Evolutionary conservation across 92 coral and sea anemone species (phyloP).

Genomic region (Phenganax stokvisi): DNA sequence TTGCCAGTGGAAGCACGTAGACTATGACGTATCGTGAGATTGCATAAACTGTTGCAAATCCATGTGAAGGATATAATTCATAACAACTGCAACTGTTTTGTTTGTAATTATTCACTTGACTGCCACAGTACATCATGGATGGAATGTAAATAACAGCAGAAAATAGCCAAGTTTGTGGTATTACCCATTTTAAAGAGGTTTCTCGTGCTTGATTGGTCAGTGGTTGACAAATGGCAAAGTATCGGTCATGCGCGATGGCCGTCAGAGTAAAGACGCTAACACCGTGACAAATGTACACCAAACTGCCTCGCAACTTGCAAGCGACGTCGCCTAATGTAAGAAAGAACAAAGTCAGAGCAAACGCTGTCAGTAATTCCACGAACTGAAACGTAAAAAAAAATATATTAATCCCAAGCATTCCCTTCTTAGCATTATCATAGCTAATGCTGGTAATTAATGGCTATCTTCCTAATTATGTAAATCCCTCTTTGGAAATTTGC

Average conservation of each 20-base stretch:
- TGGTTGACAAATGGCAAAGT: constrained; percentile 24
- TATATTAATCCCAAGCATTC: too few species aligned
- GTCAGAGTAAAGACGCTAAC: constrained; percentile 8
- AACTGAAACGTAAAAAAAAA: too few species aligned
- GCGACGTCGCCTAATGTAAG: constrained; percentile 2
- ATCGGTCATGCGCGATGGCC: constrained; percentile 25
- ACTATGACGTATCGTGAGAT: background rate
- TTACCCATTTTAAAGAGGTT: background rate
- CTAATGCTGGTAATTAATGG: too few species aligned
- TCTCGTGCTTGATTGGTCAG: background rate
- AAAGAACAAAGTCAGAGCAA: background rate
- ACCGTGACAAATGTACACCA: constrained; percentile 13
- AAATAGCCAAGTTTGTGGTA: constrained; percentile 10
- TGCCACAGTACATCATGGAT: constrained; percentile 19
- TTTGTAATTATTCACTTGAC: constrained; percentile 11
- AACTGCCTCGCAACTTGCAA: constrained; percentile 17
- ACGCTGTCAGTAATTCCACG: too few species aligned
- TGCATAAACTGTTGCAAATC: constrained; percentile 7
- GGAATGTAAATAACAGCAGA: background rate
- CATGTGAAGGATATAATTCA: constrained; percentile 11
- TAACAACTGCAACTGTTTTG: constrained; percentile 12
- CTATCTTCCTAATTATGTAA: too few species aligned
- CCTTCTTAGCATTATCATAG: too few species aligned
- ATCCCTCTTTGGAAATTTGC: too few species aligned
- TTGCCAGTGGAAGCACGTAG: background rate